A percentile compares a stretch with the other conserved stretches of the same genome.
Evolutionary conservation across 1,140 invertebrate genomes (phyloP).

Genomic region (Drosophila truncata): DNA sequence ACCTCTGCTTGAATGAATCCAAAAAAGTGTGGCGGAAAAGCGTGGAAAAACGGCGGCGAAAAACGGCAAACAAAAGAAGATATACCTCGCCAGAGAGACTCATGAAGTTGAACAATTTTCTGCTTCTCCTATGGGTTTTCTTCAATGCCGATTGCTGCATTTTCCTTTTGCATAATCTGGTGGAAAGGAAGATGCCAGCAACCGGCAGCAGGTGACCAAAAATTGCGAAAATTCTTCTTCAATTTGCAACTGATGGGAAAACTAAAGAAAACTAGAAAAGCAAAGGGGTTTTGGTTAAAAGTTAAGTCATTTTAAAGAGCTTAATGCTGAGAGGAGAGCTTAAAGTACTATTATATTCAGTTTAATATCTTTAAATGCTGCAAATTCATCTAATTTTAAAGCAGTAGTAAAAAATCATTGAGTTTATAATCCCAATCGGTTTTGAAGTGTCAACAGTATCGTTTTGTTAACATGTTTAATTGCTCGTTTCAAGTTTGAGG

Average conservation of each 20-base stretch:
- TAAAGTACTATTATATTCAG: background rate
- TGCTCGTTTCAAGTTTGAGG: slow-evolving; percentile 10
- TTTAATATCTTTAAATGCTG: too few species aligned
- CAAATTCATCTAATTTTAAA: slow-evolving; percentile 1
- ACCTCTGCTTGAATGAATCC: slow-evolving; percentile 57
- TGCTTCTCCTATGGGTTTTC: slow-evolving; percentile 15
- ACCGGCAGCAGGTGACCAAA: slow-evolving; percentile 40
- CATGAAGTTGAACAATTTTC: slow-evolving; percentile 35
- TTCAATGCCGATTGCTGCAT: slow-evolving; percentile 56
- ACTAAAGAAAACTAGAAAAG: background rate
- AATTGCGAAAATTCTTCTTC: slow-evolving; percentile 43
- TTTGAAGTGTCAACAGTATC: slow-evolving; percentile 46
- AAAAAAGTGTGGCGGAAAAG: slow-evolving; percentile 65
- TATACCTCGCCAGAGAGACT: slow-evolving; percentile 2
- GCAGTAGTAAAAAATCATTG: slow-evolving; percentile 14
- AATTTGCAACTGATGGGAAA: slow-evolving; percentile 6
- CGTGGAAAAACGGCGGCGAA: slow-evolving; percentile 51
- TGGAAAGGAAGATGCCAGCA: slow-evolving; percentile 25
- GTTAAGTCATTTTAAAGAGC: background rate
- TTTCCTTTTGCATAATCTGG: slow-evolving; percentile 66
- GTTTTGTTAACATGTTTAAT: slow-evolving; percentile 54
- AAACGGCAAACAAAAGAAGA: slow-evolving; percentile 40
- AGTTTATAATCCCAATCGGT: slow-evolving; percentile 26
- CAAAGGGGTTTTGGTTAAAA: background rate
- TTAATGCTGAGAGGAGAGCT: background rate